Evolutionary conservation across 1,140 invertebrate genomes (phyloP), one percentile per base, ranked within the genome.

Genomic region (Triops longicaudatus): DNA sequence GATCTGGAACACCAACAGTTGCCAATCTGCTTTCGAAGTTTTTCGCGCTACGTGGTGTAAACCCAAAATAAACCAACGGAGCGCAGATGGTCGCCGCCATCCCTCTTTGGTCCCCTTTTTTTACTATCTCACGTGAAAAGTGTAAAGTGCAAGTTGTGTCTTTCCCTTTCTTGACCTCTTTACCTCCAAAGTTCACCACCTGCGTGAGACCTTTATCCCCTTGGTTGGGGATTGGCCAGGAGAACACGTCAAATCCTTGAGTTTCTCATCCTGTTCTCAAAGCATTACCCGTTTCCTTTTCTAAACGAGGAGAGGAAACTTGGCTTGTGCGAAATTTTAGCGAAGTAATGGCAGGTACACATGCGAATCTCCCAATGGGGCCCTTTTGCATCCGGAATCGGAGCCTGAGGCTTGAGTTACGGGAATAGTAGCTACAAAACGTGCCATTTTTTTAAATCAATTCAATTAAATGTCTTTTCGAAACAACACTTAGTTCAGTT

Each of bases 191-290:
- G 50, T 63, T 63, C 50, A 63, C 0, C 50, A 63, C 50, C 50
- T 63, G 50, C 50, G 50, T 63, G 50, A 22, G 50, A 9, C 50
- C 50, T 63, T 63, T 63, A 63, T 14, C 50, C 50, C 50, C 22
- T 63, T 37, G 31, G 2, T 63, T 63, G 50, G 50, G 10, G 6
- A 14, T 63, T 22, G 31, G 31, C 2, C 2, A 7, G 31, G 50
- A 63, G 50, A 63, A 63, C 50, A 63, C 50, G 14, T 22, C 22
- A 63, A 63, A 63, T 63, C 50, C 50, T 5, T 6, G 50, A 37
- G 31, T 37, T 63, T 63, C 50, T 63, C 50, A 63, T 63, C 50
- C 50, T 63, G 50, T 22, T 63, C 50, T 63, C 22, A 63, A 63
- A 63, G 50, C 6, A 37, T 37, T 63, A 63, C 50, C 50, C 50